A percentile compares a stretch with the other conserved stretches of the same genome.
Evolutionary conservation across 1,140 invertebrate genomes (phyloP).

Genomic region (Neodiprion fabricii): DNA sequence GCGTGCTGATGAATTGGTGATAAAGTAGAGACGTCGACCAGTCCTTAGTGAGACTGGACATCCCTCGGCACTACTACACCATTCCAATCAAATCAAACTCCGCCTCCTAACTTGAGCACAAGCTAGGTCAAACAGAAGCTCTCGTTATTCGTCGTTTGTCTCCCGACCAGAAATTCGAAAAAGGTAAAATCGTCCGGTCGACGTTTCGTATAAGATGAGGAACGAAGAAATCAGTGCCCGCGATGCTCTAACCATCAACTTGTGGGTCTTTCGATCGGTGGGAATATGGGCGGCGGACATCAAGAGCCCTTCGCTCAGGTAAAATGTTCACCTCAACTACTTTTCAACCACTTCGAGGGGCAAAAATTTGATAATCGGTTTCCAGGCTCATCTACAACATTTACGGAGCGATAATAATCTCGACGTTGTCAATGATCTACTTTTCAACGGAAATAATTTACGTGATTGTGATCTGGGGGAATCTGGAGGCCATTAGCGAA

Average conservation of each 20-base stretch:
- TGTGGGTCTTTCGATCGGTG: background rate
- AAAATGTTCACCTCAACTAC: background rate
- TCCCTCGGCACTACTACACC: background rate
- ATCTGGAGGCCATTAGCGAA: constrained; percentile 33
- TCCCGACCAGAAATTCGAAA: background rate
- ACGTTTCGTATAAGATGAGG: background rate
- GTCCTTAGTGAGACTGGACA: background rate
- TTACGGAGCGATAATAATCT: background rate
- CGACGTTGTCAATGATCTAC: background rate
- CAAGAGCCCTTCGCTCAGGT: background rate
- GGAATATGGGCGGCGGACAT: constrained; percentile 6
- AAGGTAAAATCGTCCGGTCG: background rate
- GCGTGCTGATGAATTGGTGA: no score
- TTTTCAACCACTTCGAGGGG: background rate
- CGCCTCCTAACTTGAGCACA: background rate
- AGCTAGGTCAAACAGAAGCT: background rate
- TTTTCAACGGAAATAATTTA: background rate
- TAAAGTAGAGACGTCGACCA: no score
- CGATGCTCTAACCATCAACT: background rate
- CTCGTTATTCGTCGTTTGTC: background rate
- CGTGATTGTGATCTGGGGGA: constrained; percentile 23
- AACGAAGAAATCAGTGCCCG: background rate
- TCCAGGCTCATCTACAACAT: background rate
- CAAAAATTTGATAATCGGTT: background rate
- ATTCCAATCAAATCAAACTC: background rate